These are phyloP conservation scores for Calliopsis andreniformis DNA, from an alignment of 1,140 invertebrate species.

Conservation along the genomic window DNA sequence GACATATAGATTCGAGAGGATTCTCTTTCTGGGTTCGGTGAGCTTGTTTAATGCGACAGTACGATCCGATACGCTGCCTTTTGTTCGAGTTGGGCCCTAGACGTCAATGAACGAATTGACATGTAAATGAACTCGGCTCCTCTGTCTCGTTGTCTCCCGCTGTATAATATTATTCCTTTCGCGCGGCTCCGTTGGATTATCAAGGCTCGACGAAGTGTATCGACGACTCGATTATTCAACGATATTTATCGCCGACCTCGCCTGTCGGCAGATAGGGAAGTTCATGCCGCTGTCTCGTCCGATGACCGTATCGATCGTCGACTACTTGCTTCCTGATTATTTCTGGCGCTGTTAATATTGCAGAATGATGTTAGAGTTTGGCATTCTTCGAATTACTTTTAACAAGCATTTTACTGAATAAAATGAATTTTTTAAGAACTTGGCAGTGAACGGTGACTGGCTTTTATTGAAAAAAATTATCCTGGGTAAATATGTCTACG, in stretches of 20 bases:
- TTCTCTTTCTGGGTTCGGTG: neutral
- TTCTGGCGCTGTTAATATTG: neutral
- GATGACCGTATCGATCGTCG: neutral
- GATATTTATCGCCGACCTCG: slow-evolving; percentile 27
- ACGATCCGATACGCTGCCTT: neutral
- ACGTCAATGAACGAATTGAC: slow-evolving; percentile 31
- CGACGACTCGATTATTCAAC: neutral
- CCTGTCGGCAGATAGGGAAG: neutral
- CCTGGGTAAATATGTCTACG: too few species aligned
- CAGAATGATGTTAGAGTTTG: too few species aligned
- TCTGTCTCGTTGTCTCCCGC: neutral
- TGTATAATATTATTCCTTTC: slow-evolving; percentile 25
- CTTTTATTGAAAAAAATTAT: too few species aligned
- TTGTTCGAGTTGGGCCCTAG: slow-evolving; percentile 12
- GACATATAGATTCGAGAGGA: neutral
- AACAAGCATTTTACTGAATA: too few species aligned
- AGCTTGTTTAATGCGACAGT: slow-evolving; percentile 18
- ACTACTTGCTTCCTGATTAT: neutral
- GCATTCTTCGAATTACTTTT: too few species aligned
- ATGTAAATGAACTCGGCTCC: slow-evolving; percentile 19
- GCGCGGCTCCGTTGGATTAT: slow-evolving; percentile 15
- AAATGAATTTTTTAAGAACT: too few species aligned
- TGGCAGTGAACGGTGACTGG: too few species aligned
- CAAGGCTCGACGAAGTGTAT: slow-evolving; percentile 10
- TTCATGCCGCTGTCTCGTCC: neutral